phyloP scores from a whole-genome alignment of 2,113 vertebrate species.

The Bucco capensis region DNA sequence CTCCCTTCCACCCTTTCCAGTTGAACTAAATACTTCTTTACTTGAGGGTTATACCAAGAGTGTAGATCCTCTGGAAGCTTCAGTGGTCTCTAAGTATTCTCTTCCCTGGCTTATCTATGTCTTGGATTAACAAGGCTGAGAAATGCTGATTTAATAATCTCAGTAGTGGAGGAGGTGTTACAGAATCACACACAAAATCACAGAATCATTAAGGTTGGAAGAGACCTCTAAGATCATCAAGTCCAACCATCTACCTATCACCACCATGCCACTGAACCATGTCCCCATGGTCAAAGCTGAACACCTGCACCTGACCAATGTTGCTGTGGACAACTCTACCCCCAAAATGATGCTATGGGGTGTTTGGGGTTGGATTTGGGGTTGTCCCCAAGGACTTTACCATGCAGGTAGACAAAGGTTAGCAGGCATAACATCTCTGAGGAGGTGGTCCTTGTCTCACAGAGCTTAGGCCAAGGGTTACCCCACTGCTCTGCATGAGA shows the following conservation, averaged over 20 bases:
- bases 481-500: background rate
- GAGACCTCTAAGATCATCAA: too few relatives aligned
- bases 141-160: background rate
- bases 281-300: too few relatives aligned
- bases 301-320: background rate
- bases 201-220: too few relatives aligned
- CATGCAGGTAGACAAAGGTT: background rate
- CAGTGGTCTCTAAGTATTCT: background rate
- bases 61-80: background rate
- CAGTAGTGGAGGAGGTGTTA: background rate
- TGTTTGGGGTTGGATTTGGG: background rate
- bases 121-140: background rate
- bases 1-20: background rate
- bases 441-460: background rate
- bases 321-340: fast-evolving
- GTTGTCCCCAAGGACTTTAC: background rate
- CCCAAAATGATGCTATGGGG: background rate
- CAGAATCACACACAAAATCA: too few relatives aligned
- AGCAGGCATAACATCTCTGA: fast-evolving
- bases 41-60: background rate
- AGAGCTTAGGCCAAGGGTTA: too few relatives aligned
- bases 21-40: background rate
- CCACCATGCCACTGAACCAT: too few relatives aligned
- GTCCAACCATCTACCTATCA: too few relatives aligned
- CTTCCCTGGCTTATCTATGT: background rate